Evolutionary conservation across 2,113 vertebrate genomes (phyloP), one percentile per base, ranked within the genome.

Genomic region (Trochalopteron elliotii): DNA sequence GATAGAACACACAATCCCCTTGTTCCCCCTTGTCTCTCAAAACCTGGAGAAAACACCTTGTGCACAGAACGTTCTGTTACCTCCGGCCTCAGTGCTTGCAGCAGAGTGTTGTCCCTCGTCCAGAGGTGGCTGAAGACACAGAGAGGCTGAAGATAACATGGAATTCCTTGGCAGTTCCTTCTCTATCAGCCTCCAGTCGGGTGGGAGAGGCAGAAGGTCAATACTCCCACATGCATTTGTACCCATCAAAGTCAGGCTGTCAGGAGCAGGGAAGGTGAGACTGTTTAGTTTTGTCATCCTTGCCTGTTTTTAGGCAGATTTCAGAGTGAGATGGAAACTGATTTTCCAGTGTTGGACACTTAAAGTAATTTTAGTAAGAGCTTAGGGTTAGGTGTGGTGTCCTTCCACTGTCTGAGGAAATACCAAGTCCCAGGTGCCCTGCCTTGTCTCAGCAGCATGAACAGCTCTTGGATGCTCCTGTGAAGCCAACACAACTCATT

Each of bases 181-280:
- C 39, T 49, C 39, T 40, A 5, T 1, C 35, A 50, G 0, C 47
- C 63, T 27, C 67, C 35, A 4, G n/a, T 1, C 0, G 4, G 9
- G 17, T 20, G 56, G 42, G 79, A 56, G 45, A 49, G 61, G 45
- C 33, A 10, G 80, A n/a, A 31, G 50, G 12, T 21, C 59, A 25
- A 0, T 3, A 3, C 16, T 35, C 5, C 42, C 20, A 24, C 17
- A 0, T 15, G 4, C 9, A 0, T 59, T 28, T 12, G 15, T 7
- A 45, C 31, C 59, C 47, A 10, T 5, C 76, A 14, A 57, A 42
- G 78, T 70, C 72, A 56, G 76, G 33, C 57, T 87, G 53, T 14
- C 45, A 18, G 74, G 77, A 50, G 75, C 61, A 28, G 47, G 22
- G 35, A 47, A 16, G 21, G 22, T 33, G 55, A 40, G 9, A 16